Conservation (phyloP, 2,888 invertebrate genomes). For the Creontiades dilutus region DNA sequence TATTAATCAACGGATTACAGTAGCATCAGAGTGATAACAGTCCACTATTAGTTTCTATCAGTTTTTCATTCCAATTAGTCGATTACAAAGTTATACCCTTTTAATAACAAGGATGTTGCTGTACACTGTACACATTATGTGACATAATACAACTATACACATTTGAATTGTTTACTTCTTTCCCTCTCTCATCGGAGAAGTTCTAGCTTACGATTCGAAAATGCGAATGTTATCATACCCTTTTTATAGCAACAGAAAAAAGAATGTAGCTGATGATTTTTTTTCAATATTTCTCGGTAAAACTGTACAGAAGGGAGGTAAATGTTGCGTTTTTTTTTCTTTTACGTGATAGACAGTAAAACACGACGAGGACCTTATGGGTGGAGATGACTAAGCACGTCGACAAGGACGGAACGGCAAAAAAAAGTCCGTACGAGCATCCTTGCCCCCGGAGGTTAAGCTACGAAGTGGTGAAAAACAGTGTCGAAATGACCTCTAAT, state of each 20-base stretch:
- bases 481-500: constrained; percentile 32
- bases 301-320: not conserved
- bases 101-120: too few species aligned
- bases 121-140: too few species aligned
- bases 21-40: too few species aligned
- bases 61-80: too few species aligned
- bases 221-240: too few species aligned
- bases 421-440: constrained; percentile 18
- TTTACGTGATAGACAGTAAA: constrained; percentile 12
- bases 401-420: constrained; percentile 22
- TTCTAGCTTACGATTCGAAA: too few species aligned
- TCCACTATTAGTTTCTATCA: too few species aligned
- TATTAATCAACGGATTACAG: too few species aligned
- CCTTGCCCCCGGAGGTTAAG: constrained; percentile 32
- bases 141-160: too few species aligned
- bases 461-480: not conserved
- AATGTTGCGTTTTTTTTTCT: constrained; percentile 5
- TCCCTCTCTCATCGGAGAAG: too few species aligned
- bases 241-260: not conserved
- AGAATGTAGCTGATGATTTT: not conserved
- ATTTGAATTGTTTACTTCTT: too few species aligned
- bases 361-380: not conserved
- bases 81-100: too few species aligned
- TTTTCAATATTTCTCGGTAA: not conserved
- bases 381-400: not conserved